A percentile compares a stretch with the other conserved stretches of the same genome.
Conservation (phyloP, 2,797 vertebrate genomes). For the Gadopsis bispinosus region DNA sequence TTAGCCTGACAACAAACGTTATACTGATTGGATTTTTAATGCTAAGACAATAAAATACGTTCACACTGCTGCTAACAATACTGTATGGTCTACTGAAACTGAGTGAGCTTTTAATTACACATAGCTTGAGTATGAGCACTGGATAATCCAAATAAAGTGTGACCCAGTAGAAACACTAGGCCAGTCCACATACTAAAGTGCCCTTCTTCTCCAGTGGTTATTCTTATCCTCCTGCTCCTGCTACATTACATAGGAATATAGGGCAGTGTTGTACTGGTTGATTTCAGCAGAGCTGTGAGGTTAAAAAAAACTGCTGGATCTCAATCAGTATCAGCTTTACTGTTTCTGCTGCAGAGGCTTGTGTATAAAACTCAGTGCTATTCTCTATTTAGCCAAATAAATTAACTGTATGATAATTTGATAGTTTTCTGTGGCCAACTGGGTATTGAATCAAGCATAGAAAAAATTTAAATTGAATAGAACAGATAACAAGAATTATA, state of each 20-base stretch:
- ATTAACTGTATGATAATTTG: not conserved
- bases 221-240: slow-evolving; percentile 34
- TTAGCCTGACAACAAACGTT: not conserved
- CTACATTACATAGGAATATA: slow-evolving; percentile 27
- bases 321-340: not conserved
- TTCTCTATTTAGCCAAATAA: not conserved
- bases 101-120: not conserved
- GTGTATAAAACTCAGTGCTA: not conserved
- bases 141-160: slow-evolving; percentile 20
- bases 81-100: not conserved
- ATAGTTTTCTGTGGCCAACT: not conserved
- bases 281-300: slow-evolving; percentile 3
- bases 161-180: slow-evolving; percentile 20
- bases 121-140: not conserved
- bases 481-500: not conserved
- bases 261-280: slow-evolving; percentile 17
- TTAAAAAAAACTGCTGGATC: not conserved
- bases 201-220: slow-evolving; percentile 32
- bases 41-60: not conserved
- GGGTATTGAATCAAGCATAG: not conserved
- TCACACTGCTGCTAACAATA: not conserved
- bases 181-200: slow-evolving; percentile 10
- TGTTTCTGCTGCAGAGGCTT: not conserved
- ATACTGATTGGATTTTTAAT: slow-evolving; percentile 7
- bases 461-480: not conserved